Evolutionary conservation across 2,113 vertebrate species (phyloP).

Genomic region (Cottus gobio): DNA sequence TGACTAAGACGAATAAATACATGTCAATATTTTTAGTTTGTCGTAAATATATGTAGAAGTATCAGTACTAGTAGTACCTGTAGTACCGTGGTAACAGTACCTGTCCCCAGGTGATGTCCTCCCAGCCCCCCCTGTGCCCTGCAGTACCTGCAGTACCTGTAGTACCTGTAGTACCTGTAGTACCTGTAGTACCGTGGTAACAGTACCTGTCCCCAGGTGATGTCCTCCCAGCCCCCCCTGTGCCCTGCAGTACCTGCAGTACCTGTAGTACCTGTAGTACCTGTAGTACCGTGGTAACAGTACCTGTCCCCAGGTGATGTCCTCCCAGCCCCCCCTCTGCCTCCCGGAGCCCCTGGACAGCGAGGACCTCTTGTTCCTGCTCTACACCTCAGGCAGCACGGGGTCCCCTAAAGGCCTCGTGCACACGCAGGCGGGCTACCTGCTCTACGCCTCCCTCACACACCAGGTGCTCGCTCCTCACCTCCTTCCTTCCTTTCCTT

Average conservation of each 20-base stretch:
- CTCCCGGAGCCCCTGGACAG: conserved; percentile 89
- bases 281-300: not conserved
- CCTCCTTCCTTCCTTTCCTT: no score
- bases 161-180: no score
- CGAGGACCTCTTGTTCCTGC: conserved; percentile 90
- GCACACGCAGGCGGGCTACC: conserved; percentile 93
- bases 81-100: no score
- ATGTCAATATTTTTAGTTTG: no score
- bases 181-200: no score
- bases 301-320: conserved; percentile 85
- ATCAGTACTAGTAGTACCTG: no score
- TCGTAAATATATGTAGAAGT: no score
- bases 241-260: not conserved
- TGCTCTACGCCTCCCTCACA: conserved; percentile 88
- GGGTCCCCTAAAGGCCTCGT: conserved; percentile 92
- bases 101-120: no score
- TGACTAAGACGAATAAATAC: no score
- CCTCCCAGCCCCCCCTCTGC: conserved; percentile 81
- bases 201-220: not conserved
- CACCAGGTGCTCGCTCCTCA: conserved; percentile 90
- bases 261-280: no score
- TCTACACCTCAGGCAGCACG: conserved; percentile 93
- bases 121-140: no score
- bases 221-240: not conserved
- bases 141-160: no score